A percentile compares a stretch with the other conserved stretches of the same genome.
phyloP scores from a whole-genome alignment of 2,888 invertebrate species.

The Galeopsomyia nigrocyanea region DNA sequence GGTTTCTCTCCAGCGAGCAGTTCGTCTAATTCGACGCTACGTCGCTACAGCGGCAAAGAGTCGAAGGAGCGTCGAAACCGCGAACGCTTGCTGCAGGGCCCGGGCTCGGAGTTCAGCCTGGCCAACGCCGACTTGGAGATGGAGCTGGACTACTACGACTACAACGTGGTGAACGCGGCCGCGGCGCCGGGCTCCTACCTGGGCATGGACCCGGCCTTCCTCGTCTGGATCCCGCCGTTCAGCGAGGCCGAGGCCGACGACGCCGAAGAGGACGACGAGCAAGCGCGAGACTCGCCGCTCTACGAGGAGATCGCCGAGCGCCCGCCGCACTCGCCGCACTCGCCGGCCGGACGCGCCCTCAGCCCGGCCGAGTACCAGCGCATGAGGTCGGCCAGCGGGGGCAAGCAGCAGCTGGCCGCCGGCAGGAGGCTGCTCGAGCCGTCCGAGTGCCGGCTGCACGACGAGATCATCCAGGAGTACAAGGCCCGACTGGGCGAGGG shows the following conservation, averaged over 20 bases:
- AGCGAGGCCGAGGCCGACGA: conserved; percentile 74
- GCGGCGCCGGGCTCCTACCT: conserved; percentile 89
- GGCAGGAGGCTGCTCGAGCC: conserved; percentile 36
- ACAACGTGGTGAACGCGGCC: conserved; percentile 85
- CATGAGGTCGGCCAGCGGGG: conserved; percentile 47
- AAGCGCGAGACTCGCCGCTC: conserved; percentile 30
- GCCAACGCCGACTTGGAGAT: conserved; percentile 81
- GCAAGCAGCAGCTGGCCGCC: too few relatives aligned
- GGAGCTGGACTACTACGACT: conserved; percentile 90
- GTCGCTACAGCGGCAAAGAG: conserved; percentile 68
- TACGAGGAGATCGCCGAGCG: conserved; percentile 26
- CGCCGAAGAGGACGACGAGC: conserved; percentile 56
- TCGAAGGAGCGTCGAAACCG: conserved; percentile 85
- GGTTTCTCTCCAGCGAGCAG: conserved; percentile 61
- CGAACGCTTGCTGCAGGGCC: conserved; percentile 75
- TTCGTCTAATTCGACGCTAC: conserved; percentile 59
- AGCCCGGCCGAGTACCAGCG: conserved; percentile 60
- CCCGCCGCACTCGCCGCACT: too few relatives aligned
- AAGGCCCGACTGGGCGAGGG: conserved; percentile 59
- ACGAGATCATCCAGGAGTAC: conserved; percentile 60
- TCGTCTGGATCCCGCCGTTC: conserved; percentile 89
- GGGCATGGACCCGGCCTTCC: conserved; percentile 90
- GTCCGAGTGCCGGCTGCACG: conserved; percentile 53
- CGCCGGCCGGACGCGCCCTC: conserved; percentile 52
- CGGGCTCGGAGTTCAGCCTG: conserved; percentile 84